A percentile compares a stretch with the other conserved stretches of the same genome.
phyloP scores from a whole-genome alignment of 2,113 vertebrate genomes.

The Hoplias malabaricus region DNA sequence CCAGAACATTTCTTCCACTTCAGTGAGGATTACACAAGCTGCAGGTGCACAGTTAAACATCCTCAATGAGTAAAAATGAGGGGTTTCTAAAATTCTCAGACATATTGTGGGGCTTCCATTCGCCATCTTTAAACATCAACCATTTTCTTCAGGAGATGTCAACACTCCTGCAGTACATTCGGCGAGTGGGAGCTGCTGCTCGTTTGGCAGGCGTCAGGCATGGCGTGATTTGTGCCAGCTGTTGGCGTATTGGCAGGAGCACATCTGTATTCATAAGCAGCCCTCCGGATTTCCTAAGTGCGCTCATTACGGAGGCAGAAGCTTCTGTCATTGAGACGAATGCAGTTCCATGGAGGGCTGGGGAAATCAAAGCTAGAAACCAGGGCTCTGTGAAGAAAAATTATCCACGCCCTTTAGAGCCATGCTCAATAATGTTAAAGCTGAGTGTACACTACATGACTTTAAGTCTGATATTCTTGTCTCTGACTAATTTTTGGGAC shows the following conservation, averaged over 20 bases:
- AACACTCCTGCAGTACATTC: not conserved
- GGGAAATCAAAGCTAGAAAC: not conserved
- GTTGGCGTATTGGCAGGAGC: not conserved
- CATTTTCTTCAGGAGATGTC: not conserved
- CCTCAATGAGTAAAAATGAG: too few relatives aligned
- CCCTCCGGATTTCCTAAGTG: not conserved
- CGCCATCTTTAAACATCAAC: not conserved
- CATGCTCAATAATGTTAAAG: not conserved
- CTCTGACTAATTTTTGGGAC: too few relatives aligned
- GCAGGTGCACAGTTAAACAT: too few relatives aligned
- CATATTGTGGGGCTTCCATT: too few relatives aligned
- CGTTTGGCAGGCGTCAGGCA: not conserved
- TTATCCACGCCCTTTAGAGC: not conserved
- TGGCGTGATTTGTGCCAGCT: not conserved
- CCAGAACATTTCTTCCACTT: too few relatives aligned
- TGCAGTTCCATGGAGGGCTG: not conserved
- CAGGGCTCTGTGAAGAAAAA: not conserved
- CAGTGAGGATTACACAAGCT: too few relatives aligned
- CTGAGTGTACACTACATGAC: too few relatives aligned
- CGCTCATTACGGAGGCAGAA: not conserved
- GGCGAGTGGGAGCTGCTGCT: not conserved
- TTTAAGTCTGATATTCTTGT: too few relatives aligned
- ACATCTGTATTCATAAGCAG: constrained; percentile 9
- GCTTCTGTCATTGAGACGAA: constrained; percentile 7
- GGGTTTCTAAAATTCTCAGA: too few relatives aligned